phyloP scores from a whole-genome alignment of 2,888 invertebrate species.

The Keiferia lycopersicella region DNA sequence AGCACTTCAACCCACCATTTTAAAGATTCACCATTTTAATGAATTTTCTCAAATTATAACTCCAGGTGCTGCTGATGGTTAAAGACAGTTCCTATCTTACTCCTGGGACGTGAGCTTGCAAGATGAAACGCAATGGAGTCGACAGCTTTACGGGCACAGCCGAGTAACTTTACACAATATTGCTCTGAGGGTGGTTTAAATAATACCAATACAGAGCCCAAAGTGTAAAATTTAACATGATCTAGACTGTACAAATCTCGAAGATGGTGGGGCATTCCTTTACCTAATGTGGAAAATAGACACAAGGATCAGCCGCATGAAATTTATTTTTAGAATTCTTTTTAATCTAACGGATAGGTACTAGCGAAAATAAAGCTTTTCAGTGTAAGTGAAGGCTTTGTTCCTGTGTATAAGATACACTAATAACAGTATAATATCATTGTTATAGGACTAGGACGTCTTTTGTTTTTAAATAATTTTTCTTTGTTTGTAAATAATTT shows the following conservation, averaged over 20 bases:
- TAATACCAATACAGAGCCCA: neutral
- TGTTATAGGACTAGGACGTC: no score
- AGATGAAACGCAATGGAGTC: constrained; percentile 52
- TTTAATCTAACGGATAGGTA: no score
- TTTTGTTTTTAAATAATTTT: no score
- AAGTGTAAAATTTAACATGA: neutral
- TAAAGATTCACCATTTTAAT: no score
- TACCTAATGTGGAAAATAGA: constrained; percentile 77
- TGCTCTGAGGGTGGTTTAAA: no score
- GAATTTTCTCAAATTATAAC: no score
- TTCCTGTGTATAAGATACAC: no score
- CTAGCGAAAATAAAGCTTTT: neutral
- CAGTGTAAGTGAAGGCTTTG: no score
- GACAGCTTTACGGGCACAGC: neutral
- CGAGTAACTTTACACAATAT: neutral
- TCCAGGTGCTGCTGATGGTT: neutral
- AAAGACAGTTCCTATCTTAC: neutral
- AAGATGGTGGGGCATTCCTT: constrained; percentile 57
- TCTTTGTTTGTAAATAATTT: neutral
- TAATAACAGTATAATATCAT: no score
- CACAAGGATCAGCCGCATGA: constrained; percentile 54
- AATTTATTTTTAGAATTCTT: constrained; percentile 45
- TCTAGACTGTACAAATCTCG: constrained; percentile 16
- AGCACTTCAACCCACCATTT: no score
- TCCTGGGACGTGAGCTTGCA: constrained; percentile 58